Percentiles rank a stretch among this genome's conserved stretches.
phyloP scores from a whole-genome alignment of 2,797 vertebrate species.

The Ctenosaura bakeri region DNA sequence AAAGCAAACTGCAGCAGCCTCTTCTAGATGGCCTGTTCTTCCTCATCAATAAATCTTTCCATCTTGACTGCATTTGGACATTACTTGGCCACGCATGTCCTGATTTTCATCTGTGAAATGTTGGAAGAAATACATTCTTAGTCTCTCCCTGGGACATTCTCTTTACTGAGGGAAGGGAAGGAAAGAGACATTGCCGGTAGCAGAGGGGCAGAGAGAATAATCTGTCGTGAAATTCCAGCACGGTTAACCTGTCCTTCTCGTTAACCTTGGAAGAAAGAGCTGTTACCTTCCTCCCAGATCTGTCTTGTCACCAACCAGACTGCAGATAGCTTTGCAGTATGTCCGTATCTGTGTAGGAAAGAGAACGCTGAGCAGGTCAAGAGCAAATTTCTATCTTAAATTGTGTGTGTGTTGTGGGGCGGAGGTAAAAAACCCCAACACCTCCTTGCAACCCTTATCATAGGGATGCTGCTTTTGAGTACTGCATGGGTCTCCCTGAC shows the following conservation, averaged over 20 bases:
- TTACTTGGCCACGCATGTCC: too few relatives aligned
- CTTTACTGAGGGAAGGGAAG: not conserved
- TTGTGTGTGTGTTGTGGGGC: not conserved
- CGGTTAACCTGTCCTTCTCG: not conserved
- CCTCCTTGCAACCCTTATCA: not conserved
- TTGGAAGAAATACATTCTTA: conserved; percentile 38
- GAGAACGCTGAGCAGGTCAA: not conserved
- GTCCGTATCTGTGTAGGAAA: too few relatives aligned
- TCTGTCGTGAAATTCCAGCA: conserved; percentile 83
- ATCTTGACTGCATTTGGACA: too few relatives aligned
- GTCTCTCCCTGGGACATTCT: conserved; percentile 8
- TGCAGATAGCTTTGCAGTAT: not conserved
- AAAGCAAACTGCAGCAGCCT: too few relatives aligned
- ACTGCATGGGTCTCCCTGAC: too few relatives aligned
- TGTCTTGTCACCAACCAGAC: not conserved
- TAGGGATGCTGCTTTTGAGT: too few relatives aligned
- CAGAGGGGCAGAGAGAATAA: conserved; percentile 79
- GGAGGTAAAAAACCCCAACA: not conserved
- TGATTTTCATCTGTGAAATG: too few relatives aligned
- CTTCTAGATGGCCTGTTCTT: too few relatives aligned
- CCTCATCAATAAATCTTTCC: too few relatives aligned
- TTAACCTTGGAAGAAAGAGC: not conserved
- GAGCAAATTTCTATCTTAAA: not conserved
- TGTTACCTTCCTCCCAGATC: not conserved
- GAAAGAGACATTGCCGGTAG: conserved; percentile 54